Evolutionary conservation across 2,888 invertebrate species (phyloP).

Genomic region (Dilophus febrilis): DNA sequence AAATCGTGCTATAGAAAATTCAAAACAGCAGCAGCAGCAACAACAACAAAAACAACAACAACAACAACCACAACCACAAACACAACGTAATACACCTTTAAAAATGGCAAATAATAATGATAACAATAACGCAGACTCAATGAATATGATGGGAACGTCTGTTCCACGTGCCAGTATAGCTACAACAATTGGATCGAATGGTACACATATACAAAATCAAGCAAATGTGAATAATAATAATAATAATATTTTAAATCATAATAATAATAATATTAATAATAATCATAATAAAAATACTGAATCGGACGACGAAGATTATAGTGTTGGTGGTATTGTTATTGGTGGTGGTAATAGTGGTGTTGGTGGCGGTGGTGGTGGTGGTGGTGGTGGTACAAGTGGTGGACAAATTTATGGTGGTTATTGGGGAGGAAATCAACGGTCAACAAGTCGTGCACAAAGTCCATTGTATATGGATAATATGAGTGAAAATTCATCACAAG

Average conservation of each 20-base stretch:
- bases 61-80: not conserved
- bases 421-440: slow-evolving; percentile 15
- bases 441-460: slow-evolving; percentile 14
- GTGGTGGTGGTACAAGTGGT: not conserved
- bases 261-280: too few relatives aligned
- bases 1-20: not conserved
- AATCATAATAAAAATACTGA: not conserved
- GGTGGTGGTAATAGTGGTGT: slow-evolving; percentile 6
- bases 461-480: slow-evolving; percentile 36
- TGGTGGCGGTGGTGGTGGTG: slow-evolving; percentile 4
- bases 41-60: not conserved
- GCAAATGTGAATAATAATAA: slow-evolving; percentile 1
- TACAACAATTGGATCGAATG: slow-evolving; percentile 12
- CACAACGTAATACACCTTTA: slow-evolving; percentile 3
- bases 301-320: slow-evolving; percentile 4
- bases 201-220: slow-evolving; percentile 6
- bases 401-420: slow-evolving; percentile 12
- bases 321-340: slow-evolving; percentile 3
- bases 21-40: not conserved
- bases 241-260: not conserved
- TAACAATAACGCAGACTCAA: slow-evolving; percentile 10
- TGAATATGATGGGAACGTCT: slow-evolving; percentile 10
- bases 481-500: slow-evolving; percentile 38
- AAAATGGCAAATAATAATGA: slow-evolving; percentile 4
- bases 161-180: slow-evolving; percentile 12